These are phyloP conservation scores for Noctua janthe DNA, from an alignment of 2,888 invertebrate species.

Conservation along the genomic window DNA sequence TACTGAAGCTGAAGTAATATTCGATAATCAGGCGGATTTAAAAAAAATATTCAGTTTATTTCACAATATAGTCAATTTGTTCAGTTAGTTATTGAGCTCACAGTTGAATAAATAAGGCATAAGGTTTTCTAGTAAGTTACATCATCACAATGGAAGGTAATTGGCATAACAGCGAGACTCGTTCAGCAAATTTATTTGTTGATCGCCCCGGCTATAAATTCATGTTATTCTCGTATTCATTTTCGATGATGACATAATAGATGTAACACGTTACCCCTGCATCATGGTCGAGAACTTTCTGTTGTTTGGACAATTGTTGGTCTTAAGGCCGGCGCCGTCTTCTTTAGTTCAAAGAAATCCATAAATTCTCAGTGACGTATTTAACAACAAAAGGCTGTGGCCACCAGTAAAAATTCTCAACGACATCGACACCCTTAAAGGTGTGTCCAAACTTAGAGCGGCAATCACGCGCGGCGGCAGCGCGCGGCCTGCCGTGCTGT, in stretches of 20 bases:
- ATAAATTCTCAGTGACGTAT: slow-evolving; percentile 27
- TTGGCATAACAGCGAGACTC: slow-evolving; percentile 50
- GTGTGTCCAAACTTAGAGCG: too few relatives aligned
- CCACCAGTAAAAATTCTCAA: slow-evolving; percentile 36
- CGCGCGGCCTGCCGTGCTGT: too few relatives aligned
- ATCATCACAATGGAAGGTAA: slow-evolving; percentile 61
- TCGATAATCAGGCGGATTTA: background rate
- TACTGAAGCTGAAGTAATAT: background rate
- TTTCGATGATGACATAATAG: slow-evolving; percentile 28
- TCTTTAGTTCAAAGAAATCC: slow-evolving; percentile 21
- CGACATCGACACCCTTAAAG: slow-evolving; percentile 21
- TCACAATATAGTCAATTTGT: slow-evolving; percentile 14
- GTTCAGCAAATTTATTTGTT: slow-evolving; percentile 48
- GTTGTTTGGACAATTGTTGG: background rate
- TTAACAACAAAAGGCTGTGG: slow-evolving; percentile 42
- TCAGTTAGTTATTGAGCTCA: slow-evolving; percentile 26
- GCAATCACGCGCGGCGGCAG: too few relatives aligned
- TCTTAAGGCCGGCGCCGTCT: background rate
- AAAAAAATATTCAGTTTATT: background rate
- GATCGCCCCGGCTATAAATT: slow-evolving; percentile 43
- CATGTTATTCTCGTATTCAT: slow-evolving; percentile 43
- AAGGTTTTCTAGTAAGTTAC: slow-evolving; percentile 52
- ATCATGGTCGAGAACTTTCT: slow-evolving; percentile 2
- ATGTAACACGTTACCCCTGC: slow-evolving; percentile 1
- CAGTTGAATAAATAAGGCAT: slow-evolving; percentile 49